These are phyloP conservation scores for Melolontha melolontha DNA, from an alignment of 2,888 invertebrate species.

Conservation along the genomic window DNA sequence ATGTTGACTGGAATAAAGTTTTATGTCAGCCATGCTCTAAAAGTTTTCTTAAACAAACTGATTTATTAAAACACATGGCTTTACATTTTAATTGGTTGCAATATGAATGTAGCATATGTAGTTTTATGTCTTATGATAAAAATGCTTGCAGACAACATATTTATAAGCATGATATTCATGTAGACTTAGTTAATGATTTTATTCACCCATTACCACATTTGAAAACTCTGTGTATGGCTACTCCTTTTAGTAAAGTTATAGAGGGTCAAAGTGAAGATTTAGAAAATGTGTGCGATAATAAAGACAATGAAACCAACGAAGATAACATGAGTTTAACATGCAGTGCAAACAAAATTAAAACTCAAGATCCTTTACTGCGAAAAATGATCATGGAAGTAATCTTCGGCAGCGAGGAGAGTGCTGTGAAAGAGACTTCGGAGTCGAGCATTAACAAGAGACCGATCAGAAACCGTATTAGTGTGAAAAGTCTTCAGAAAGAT, in stretches of 20 bases:
- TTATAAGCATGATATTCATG: slow-evolving; percentile 69
- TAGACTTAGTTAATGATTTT: slow-evolving; percentile 66
- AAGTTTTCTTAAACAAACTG: slow-evolving; percentile 66
- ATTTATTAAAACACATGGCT: slow-evolving; percentile 74
- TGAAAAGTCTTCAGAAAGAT: slow-evolving; percentile 67
- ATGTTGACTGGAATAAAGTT: slow-evolving; percentile 65
- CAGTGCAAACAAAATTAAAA: slow-evolving; percentile 22
- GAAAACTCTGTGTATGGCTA: slow-evolving; percentile 57
- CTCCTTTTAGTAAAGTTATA: slow-evolving; percentile 50
- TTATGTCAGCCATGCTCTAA: slow-evolving; percentile 70
- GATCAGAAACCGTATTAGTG: slow-evolving; percentile 38
- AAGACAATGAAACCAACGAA: slow-evolving; percentile 31
- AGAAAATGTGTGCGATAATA: slow-evolving; percentile 13
- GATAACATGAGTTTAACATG: slow-evolving; percentile 10
- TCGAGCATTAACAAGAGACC: slow-evolving; percentile 25
- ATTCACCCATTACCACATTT: slow-evolving; percentile 58
- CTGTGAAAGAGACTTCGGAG: background rate
- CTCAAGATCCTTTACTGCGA: slow-evolving; percentile 54
- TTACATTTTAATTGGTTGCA: slow-evolving; percentile 78
- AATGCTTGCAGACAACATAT: slow-evolving; percentile 76
- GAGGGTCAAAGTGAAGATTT: background rate
- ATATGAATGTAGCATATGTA: slow-evolving; percentile 81
- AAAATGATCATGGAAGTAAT: slow-evolving; percentile 65
- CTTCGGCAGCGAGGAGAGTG: slow-evolving; percentile 53
- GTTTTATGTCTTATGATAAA: slow-evolving; percentile 75